Base-by-base conservation (phyloP, 2,888 invertebrate species). In the Gastrophysa polygoni region DNA sequence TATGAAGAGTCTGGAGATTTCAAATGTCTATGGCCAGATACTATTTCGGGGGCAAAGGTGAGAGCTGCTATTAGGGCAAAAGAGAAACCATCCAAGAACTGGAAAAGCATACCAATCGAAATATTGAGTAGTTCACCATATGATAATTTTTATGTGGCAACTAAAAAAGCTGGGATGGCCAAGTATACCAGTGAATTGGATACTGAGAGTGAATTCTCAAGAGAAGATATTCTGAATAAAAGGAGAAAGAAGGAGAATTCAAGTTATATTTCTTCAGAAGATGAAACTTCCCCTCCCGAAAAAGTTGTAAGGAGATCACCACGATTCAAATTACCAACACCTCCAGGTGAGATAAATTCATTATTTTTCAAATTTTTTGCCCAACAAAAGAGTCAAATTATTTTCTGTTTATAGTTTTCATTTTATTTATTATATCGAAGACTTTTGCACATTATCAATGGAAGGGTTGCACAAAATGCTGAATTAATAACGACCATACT, bases 101-200 rank as follows among this genome's bases (percentile, higher is more conserved):
- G 57, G 48, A 48, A 48, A 57, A 57, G 32, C 57, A 1, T 32
- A 48, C 57, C 47, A 48, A 18, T 57, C 16, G 57, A 57, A 57
- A 48, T 57, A 21, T 48, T 57, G 21, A 57, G 48, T 57, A 47
- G 48, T 46, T 47, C 57, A 57, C 48, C 57, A 57, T 48, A 48
- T 57, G 48, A 57, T n/a, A 57, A 48, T 57, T 57, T 57, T 32
- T 29, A n/a, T 43, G 21, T 54, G 21, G 54, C 54, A 18, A 54
- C 54, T 21, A 20, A 54, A 50, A 50, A 18, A 50, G 50, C 3
- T 50, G 29, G 29, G 2, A 32, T 50, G 50, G 32, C 50, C 32
- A 50, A 50, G 10, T 50, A 50, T 50, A 32, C 50, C 50, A 50
- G 50, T 50, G 18, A 50, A 10, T 17, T 50, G 29, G 32, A 50